phyloP scores from a whole-genome alignment of 1,140 invertebrate genomes.

The Hycleus phaleratus region DNA sequence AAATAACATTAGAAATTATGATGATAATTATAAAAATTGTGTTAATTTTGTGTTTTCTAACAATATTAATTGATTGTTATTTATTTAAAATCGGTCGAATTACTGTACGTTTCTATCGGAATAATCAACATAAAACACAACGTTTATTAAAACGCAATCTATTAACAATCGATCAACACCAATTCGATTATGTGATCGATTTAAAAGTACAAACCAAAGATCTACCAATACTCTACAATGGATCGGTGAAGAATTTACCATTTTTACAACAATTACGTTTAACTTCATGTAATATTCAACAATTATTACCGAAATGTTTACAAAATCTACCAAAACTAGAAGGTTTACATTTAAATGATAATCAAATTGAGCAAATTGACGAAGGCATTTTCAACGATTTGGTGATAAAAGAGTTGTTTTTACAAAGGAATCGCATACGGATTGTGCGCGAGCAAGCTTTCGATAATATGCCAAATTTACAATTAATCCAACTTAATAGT shows the following conservation, averaged over 20 bases:
- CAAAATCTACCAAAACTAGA: slow-evolving; percentile 29
- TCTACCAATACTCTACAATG: slow-evolving; percentile 39
- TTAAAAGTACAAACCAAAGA: background rate
- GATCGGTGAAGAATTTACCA: slow-evolving; percentile 25
- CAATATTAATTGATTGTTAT: too few relatives aligned
- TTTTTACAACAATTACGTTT: slow-evolving; percentile 26
- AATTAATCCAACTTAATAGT: slow-evolving; percentile 28
- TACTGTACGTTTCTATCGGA: too few relatives aligned
- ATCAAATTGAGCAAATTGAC: slow-evolving; percentile 26
- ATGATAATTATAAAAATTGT: too few relatives aligned
- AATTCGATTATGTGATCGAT: background rate
- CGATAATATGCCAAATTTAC: slow-evolving; percentile 32
- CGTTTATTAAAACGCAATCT: too few relatives aligned
- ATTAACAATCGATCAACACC: background rate
- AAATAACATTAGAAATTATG: too few relatives aligned
- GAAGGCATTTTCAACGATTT: slow-evolving; percentile 36
- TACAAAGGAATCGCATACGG: slow-evolving; percentile 32
- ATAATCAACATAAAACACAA: too few relatives aligned
- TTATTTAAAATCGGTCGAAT: too few relatives aligned
- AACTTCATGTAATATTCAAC: slow-evolving; percentile 21
- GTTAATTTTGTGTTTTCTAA: too few relatives aligned
- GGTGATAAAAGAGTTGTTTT: slow-evolving; percentile 23
- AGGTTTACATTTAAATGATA: slow-evolving; percentile 27
- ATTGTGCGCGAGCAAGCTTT: slow-evolving; percentile 33
- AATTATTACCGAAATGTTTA: slow-evolving; percentile 30